Evolutionary conservation across 2,888 invertebrate genomes (phyloP).

Genomic region (Lucinisca nassula): DNA sequence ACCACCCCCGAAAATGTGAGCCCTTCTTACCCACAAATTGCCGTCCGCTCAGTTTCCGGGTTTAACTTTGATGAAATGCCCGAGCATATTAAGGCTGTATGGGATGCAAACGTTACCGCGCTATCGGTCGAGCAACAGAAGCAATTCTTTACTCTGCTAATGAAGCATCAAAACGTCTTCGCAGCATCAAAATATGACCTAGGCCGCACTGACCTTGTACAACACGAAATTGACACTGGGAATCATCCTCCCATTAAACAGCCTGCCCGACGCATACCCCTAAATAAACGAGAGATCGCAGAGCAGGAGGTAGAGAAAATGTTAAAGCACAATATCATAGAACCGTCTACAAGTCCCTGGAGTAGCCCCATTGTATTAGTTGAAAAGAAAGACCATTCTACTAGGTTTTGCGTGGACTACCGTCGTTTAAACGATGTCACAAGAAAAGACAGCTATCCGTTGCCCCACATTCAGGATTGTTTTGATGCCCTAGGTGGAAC

Average conservation of each 20-base stretch:
- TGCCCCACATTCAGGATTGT: neutral
- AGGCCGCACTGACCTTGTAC: neutral
- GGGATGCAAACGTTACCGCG: neutral
- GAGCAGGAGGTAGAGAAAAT: neutral
- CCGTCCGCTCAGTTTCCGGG: neutral
- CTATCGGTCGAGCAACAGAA: neutral
- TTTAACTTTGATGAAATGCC: neutral
- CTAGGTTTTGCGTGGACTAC: neutral
- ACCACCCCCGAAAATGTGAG: neutral
- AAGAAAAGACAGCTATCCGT: neutral
- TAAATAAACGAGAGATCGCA: neutral
- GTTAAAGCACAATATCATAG: neutral
- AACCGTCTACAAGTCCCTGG: neutral
- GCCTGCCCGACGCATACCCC: neutral
- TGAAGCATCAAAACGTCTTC: neutral
- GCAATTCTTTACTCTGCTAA: neutral
- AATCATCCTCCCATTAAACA: neutral
- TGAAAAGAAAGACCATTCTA: neutral
- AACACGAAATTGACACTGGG: neutral
- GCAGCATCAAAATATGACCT: constrained; percentile 5
- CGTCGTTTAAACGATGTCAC: neutral
- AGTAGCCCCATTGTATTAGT: neutral
- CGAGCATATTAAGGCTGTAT: neutral
- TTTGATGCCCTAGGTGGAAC: constrained; percentile 4
- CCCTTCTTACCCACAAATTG: neutral